Base-by-base conservation (phyloP, 1,140 invertebrate genomes). In the Zeugodacus cucurbitae region DNA sequence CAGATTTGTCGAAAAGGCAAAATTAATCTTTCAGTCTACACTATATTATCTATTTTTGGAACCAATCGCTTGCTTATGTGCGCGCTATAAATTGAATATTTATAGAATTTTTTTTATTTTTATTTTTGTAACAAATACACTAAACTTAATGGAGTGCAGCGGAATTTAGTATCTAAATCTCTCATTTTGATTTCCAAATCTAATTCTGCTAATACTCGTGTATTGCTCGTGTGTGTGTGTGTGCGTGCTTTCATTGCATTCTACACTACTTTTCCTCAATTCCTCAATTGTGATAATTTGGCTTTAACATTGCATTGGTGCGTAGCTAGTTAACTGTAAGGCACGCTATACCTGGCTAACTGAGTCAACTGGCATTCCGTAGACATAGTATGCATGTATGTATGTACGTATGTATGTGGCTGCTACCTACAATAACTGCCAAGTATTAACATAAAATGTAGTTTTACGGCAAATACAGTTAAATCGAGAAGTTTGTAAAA, bases 401-500 rank as follows among this genome's bases (percentile, higher is more conserved):
- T 37, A 26, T 26, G n/a, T 5, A 82, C 22, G 41, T 41, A 78
- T 78, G 34, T 11, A 82, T 48, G 41, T 82, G n/a, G 74, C 74
- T 82, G 26, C 41, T 82, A 82, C 74, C 74, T 82, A 82, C 41
- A 82, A 82, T 82, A 82, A 82, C 74, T 82, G 74, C 74, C 29
- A 82, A 82, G 74, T 82, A 82, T 82, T 48, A 82, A 10, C 67
- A 54, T 82, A 82, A 26, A 82, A 41, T 37, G 44, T 82, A n/a
- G n/a, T 48, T 82, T 62, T 14, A 67, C 58, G 78, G 29, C 32
- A 87, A 22, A 74, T 44, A 87, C 54, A 87, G 37, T 58, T 54
- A 78, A 88, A 58, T 34, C 48, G 22, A 58, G 32, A 74, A 74
- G n/a, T n/a, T 74, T 70, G 64, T 48, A 70, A 82, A 82, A 82